A percentile compares a stretch with the other conserved stretches of the same genome.
Evolutionary conservation across 2,888 invertebrate genomes (phyloP).

Genomic region (Drosophila mercatorum): DNA sequence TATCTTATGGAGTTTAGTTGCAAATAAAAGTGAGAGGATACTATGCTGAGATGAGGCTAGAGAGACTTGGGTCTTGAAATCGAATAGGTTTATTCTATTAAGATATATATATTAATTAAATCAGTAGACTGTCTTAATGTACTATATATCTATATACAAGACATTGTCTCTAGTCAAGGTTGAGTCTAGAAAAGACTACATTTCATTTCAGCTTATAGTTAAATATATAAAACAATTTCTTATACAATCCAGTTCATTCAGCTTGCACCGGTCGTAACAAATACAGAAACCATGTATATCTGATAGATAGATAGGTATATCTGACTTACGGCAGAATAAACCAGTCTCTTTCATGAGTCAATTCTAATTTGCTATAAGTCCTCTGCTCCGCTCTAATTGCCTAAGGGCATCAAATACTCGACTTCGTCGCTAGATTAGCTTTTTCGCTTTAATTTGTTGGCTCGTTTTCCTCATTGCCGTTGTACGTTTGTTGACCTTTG

Average conservation of each 20-base stretch:
- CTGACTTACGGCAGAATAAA: neutral
- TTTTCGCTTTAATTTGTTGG: slow-evolving; percentile 39
- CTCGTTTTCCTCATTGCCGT: slow-evolving; percentile 12
- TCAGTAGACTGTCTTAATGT: no score
- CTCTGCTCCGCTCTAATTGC: slow-evolving; percentile 30
- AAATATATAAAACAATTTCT: no score
- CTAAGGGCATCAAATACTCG: slow-evolving; percentile 59
- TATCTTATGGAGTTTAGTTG: no score
- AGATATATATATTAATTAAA: no score
- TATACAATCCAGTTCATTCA: no score
- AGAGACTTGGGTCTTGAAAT: no score
- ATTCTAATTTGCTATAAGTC: neutral
- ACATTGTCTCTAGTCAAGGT: no score
- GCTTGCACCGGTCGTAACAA: neutral
- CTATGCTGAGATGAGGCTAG: no score
- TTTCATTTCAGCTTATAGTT: neutral
- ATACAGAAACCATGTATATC: neutral
- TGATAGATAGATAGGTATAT: neutral
- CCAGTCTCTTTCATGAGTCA: neutral
- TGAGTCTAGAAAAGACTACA: no score
- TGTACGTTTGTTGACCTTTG: slow-evolving; percentile 76
- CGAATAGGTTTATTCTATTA: no score
- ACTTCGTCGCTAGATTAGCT: slow-evolving; percentile 54
- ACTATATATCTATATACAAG: no score
- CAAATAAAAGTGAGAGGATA: no score